Conservation (phyloP, 2,888 invertebrate genomes). For the Pristionchus japonicus region DNA sequence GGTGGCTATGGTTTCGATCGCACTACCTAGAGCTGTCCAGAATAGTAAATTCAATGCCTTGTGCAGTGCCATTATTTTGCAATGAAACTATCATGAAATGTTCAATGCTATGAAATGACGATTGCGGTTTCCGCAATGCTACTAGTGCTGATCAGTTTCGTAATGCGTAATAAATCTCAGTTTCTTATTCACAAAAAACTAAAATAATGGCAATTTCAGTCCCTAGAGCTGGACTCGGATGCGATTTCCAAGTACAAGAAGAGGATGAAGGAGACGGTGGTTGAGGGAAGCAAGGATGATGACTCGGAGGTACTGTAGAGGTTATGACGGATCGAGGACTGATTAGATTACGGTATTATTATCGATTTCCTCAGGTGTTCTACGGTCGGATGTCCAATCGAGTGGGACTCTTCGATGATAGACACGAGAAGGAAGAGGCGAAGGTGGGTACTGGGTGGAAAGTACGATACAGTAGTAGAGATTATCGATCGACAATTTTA, state of each 20-base stretch:
- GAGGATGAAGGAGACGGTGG: constrained; percentile 30
- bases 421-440: constrained; percentile 30
- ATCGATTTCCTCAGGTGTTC: constrained; percentile 31
- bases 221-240: background rate
- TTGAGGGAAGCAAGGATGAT: constrained; percentile 21
- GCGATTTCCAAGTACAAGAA: constrained; percentile 6
- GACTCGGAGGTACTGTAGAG: constrained; percentile 36
- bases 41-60: no score
- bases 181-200: no score
- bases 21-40: no score
- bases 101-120: no score
- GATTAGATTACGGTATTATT: no score
- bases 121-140: no score
- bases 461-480: background rate
- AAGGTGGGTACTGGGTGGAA: background rate
- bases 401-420: constrained; percentile 42
- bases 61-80: no score
- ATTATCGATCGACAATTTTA: background rate
- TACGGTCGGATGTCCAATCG: constrained; percentile 44
- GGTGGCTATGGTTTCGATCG: background rate
- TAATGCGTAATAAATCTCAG: no score
- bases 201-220: no score
- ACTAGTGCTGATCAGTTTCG: no score
- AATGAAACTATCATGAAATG: no score
- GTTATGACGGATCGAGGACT: no score